phyloP scores from a whole-genome alignment of 1,140 invertebrate genomes.

The Drosophila mojavensis region DNA sequence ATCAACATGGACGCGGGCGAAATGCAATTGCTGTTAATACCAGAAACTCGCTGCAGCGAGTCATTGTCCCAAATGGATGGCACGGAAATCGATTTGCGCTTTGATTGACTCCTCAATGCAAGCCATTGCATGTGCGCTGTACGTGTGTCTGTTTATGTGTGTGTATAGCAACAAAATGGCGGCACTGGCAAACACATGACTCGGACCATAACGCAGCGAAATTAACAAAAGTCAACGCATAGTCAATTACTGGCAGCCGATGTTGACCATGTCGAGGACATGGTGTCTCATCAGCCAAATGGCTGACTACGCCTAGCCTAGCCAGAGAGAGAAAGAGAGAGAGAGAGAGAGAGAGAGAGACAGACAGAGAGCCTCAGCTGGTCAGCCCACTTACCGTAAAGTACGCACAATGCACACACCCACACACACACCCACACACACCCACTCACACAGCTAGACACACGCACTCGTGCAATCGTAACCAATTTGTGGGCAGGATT shows the following conservation, averaged over 20 bases:
- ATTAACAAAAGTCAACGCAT: conserved; percentile 74
- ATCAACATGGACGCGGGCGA: conserved; percentile 40
- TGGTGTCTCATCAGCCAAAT: conserved; percentile 44
- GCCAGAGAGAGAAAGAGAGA: no score
- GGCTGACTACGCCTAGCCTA: conserved; percentile 14
- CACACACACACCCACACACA: conserved; percentile 7
- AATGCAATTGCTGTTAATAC: conserved; percentile 49
- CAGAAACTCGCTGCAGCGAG: conserved; percentile 24
- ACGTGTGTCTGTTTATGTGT: not conserved
- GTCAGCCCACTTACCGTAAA: conserved; percentile 23
- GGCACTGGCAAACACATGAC: conserved; percentile 42
- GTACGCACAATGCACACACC: conserved; percentile 18
- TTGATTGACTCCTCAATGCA: conserved; percentile 51
- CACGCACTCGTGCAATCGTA: conserved; percentile 59
- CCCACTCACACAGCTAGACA: conserved; percentile 2
- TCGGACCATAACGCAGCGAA: conserved; percentile 57
- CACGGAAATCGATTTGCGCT: conserved; percentile 50
- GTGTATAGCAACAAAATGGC: conserved; percentile 46
- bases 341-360: no score
- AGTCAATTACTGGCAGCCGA: conserved; percentile 45
- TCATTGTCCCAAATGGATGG: conserved; percentile 59
- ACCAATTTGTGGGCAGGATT: conserved; percentile 73
- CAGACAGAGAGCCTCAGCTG: not conserved
- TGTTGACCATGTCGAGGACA: conserved; percentile 34
- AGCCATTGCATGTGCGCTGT: conserved; percentile 20